Percentiles rank a stretch among this genome's conserved stretches.
Evolutionary conservation across 2,888 invertebrate species (phyloP).

Genomic region (Pyrochroa serraticornis): DNA sequence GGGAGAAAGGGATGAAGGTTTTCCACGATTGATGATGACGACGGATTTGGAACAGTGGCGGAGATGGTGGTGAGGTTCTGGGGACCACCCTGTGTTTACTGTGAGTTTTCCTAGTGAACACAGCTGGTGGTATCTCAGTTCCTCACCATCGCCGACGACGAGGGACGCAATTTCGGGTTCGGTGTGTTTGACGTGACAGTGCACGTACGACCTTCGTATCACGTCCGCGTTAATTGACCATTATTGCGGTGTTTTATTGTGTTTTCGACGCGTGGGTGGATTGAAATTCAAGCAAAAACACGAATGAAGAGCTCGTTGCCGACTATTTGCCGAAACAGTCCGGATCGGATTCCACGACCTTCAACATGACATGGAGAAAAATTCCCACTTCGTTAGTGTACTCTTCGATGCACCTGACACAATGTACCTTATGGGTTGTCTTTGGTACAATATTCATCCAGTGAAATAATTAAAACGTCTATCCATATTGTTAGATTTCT

Average conservation of each 20-base stretch:
- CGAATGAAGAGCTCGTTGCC: not conserved
- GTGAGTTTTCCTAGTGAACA: conserved; percentile 84
- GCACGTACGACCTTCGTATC: conserved; percentile 19
- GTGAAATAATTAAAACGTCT: too few relatives aligned
- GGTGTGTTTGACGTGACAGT: conserved; percentile 9
- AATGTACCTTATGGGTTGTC: too few relatives aligned
- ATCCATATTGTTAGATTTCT: too few relatives aligned
- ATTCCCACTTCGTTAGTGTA: too few relatives aligned
- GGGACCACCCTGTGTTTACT: conserved; percentile 98
- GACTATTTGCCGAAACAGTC: too few relatives aligned
- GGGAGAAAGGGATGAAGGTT: not conserved
- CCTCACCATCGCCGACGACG: conserved; percentile 51
- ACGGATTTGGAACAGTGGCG: not conserved
- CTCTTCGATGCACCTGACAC: too few relatives aligned
- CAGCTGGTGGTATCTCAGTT: conserved; percentile 99
- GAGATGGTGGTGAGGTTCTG: conserved; percentile 60
- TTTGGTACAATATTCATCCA: too few relatives aligned
- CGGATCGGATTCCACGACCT: too few relatives aligned
- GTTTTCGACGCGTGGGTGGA: not conserved
- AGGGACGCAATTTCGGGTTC: conserved; percentile 1
- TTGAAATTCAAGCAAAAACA: conserved; percentile 4
- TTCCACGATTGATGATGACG: not conserved
- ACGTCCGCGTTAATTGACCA: conserved; percentile 20
- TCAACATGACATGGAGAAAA: too few relatives aligned
- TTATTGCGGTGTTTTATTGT: conserved; percentile 10